Conservation (phyloP, 2,888 invertebrate genomes). For the Acanthosepion pharaonis region DNA sequence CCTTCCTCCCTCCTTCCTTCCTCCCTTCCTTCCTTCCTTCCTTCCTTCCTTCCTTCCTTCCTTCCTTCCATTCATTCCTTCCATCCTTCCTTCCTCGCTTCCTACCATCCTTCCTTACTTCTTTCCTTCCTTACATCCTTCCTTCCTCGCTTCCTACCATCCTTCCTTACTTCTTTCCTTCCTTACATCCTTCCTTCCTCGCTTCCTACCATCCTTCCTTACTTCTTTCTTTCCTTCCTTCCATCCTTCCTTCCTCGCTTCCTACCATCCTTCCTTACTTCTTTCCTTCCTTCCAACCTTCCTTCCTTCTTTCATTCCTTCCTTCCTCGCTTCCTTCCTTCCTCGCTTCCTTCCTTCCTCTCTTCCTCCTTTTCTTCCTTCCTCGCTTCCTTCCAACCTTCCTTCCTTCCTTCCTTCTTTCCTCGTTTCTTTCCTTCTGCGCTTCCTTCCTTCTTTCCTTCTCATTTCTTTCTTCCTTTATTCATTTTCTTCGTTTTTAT, state of each 20-base stretch:
- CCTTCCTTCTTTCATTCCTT: too few species aligned
- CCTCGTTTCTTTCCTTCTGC: neutral
- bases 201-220: neutral
- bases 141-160: neutral
- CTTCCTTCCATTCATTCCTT: neutral
- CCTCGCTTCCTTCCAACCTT: neutral
- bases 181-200: neutral
- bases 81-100: neutral
- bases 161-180: neutral
- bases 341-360: neutral
- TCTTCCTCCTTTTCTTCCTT: neutral
- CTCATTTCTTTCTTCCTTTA: neutral
- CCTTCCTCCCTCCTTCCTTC: neutral
- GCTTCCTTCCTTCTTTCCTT: neutral
- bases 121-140: neutral
- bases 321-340: neutral
- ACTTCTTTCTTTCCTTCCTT: neutral
- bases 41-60: neutral
- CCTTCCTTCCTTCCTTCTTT: neutral
- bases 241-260: neutral
- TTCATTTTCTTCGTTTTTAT: neutral
- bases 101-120: neutral
- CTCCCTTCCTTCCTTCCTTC: neutral
- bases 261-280: neutral
- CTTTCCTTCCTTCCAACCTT: too few species aligned